Base-by-base conservation (phyloP, 53 echinoderm and acorn worm genomes). In the Crossaster papposus region DNA sequence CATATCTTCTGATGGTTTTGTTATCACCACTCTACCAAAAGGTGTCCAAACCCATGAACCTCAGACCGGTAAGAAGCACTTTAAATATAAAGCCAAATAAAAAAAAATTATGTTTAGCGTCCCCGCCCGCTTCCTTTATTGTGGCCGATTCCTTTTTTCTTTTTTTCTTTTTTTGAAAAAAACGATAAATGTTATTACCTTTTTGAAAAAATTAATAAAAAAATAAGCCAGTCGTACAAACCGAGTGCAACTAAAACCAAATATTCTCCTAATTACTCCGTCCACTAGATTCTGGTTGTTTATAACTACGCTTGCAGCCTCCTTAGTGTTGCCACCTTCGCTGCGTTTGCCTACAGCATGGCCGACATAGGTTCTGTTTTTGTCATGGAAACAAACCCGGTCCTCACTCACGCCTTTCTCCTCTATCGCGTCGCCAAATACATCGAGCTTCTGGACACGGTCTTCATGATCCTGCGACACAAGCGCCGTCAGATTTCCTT, bases 381-480 rank as follows among this genome's bases (percentile, higher is more conserved):
- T 32, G 51, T 55, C 30, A 92, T 93, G 80, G 90, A 99, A 44
- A 64, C 93, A 3, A 91, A 91, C 7, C 92, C 89, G 23, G 77
- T 81, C 37, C 82, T 99, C 4, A 29, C 65, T 30, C 91, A 94
- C 32, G 94, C 94, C 44, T 93, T 94, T 89, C 89, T 99, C 29
- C 89, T 99, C 75, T 99, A 99, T 89, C 94, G 93, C 90, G 62
- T 88, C 33, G 88, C 91, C 30, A 99, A 99, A 72, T 96, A 93
- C 92, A 20, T 96, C 17, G 99, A 99, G 84, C 99, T 99, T 34
- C 88, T 99, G 18, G 99, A 99, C 64, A 99, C 99, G 0, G 72
- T 94, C 22, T 94, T 96, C 93, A 99, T 99, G 99, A 93, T 99
- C n/a, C 90, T 99, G 33, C 99, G 99, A 7, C 99, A 99, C 81